These are phyloP conservation scores for Panthera uncia DNA, from an alignment of 2,113 vertebrate species.

Conservation along the genomic window DNA sequence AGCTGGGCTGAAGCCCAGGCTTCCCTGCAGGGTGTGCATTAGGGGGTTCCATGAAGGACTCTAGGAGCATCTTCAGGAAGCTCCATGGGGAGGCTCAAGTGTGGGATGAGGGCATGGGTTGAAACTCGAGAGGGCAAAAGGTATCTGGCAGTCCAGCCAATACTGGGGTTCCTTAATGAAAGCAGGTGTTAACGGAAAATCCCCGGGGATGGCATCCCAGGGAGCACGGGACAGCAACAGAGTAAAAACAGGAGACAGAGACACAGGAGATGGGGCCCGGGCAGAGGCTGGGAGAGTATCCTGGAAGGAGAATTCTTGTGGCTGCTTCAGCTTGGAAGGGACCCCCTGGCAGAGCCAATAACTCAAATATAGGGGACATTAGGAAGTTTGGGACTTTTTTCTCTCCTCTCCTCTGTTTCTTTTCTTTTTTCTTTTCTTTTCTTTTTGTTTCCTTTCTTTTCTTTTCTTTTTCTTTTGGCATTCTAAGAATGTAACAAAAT, in stretches of 20 bases:
- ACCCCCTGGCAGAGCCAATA: background rate
- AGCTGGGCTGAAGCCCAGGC: background rate
- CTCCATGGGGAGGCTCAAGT: fast-evolving
- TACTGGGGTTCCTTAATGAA: background rate
- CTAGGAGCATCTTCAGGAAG: background rate
- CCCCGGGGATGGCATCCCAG: background rate
- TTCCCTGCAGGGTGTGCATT: background rate
- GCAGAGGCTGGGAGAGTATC: background rate
- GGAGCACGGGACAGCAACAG: background rate
- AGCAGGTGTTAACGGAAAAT: background rate
- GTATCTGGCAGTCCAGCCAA: background rate
- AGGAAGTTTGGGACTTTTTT: background rate
- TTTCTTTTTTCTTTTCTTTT: background rate
- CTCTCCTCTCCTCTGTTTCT: background rate
- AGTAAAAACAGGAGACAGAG: background rate
- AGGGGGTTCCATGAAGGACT: background rate
- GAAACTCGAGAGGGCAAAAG: background rate
- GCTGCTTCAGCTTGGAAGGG: background rate
- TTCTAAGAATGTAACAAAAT: background rate
- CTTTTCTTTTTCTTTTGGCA: background rate
- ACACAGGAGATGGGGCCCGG: fast-evolving
- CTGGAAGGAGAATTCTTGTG: background rate
- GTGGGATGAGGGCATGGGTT: background rate
- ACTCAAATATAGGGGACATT: background rate
- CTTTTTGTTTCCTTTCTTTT: background rate